Conservation (phyloP, 1,140 invertebrate genomes). For the Ceratoteleas bidentatus region DNA sequence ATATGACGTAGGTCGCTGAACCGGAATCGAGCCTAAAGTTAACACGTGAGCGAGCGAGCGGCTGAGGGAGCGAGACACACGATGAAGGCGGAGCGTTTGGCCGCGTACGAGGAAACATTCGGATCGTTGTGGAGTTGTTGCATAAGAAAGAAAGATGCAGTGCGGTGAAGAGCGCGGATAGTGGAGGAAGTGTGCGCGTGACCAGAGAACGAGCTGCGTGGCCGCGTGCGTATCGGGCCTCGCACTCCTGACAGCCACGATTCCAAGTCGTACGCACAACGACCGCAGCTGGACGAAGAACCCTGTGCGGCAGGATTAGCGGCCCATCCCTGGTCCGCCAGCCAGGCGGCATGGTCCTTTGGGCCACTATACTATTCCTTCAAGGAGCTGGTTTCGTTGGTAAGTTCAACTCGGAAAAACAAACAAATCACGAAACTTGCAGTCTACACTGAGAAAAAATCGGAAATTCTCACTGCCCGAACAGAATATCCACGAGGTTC, state of each 20-base stretch:
- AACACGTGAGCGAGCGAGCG: slow-evolving; percentile 20
- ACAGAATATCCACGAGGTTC: too few relatives aligned
- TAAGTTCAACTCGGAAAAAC: too few relatives aligned
- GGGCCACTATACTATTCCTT: slow-evolving; percentile 81
- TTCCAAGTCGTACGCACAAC: slow-evolving; percentile 25
- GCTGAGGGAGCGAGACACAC: slow-evolving; percentile 27
- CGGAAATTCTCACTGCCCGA: too few relatives aligned
- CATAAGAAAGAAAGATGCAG: slow-evolving; percentile 67
- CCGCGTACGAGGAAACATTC: slow-evolving; percentile 45
- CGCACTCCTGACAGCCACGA: slow-evolving; percentile 16
- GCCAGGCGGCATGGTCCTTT: slow-evolving; percentile 81
- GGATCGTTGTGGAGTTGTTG: slow-evolving; percentile 53
- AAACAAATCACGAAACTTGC: too few relatives aligned
- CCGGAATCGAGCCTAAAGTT: slow-evolving; percentile 29
- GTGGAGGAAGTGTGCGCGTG: slow-evolving; percentile 54
- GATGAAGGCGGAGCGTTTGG: slow-evolving; percentile 55
- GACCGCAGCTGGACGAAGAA: slow-evolving; percentile 64
- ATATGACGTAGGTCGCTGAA: slow-evolving; percentile 51
- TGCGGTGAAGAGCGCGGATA: slow-evolving; percentile 65
- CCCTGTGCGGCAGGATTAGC: slow-evolving; percentile 74
- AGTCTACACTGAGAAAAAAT: too few relatives aligned
- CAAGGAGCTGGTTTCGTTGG: slow-evolving; percentile 79
- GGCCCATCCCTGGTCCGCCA: slow-evolving; percentile 76
- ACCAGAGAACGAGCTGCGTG: slow-evolving; percentile 25
- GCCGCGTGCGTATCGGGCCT: slow-evolving; percentile 13